Conservation (phyloP, 2,888 invertebrate genomes). For the Crossocerus cetratus region DNA sequence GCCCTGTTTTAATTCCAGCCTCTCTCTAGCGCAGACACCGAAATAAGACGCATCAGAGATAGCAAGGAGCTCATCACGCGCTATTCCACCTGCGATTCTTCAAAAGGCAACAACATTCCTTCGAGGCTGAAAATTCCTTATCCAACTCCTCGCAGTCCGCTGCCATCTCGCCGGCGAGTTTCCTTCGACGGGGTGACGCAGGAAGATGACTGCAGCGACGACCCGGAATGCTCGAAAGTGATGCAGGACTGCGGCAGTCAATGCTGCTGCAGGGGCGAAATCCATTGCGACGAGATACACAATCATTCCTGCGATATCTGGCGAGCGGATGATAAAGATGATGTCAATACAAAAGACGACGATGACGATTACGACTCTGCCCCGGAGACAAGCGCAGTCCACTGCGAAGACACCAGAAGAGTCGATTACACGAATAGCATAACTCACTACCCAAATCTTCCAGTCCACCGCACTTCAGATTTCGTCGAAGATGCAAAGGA, state of each 20-base stretch:
- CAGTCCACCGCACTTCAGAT: background rate
- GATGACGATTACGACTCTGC: conserved; percentile 52
- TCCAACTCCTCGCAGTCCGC: conserved; percentile 50
- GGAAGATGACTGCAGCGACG: conserved; percentile 27
- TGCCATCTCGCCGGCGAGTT: conserved; percentile 57
- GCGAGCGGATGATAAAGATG: conserved; percentile 45
- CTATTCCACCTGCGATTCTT: conserved; percentile 27
- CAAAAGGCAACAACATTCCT: conserved; percentile 35
- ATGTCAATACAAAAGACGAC: conserved; percentile 32
- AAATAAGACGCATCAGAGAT: conserved; percentile 13
- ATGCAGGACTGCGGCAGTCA: conserved; percentile 52
- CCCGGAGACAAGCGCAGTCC: conserved; percentile 15
- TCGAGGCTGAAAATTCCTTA: conserved; percentile 54
- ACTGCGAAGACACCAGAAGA: conserved; percentile 24
- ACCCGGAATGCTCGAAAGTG: conserved; percentile 17
- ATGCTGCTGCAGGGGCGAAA: conserved; percentile 15
- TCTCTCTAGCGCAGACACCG: conserved; percentile 42
- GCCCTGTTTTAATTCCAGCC: conserved; percentile 25
- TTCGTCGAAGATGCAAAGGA: background rate
- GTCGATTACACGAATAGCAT: conserved; percentile 14
- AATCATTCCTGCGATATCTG: conserved; percentile 42
- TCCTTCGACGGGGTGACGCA: conserved; percentile 57
- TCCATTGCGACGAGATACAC: conserved; percentile 30
- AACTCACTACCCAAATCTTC: background rate
- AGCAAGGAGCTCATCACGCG: conserved; percentile 26